phyloP scores from a whole-genome alignment of 2,888 invertebrate genomes.

The Frankliniella intonsa region DNA sequence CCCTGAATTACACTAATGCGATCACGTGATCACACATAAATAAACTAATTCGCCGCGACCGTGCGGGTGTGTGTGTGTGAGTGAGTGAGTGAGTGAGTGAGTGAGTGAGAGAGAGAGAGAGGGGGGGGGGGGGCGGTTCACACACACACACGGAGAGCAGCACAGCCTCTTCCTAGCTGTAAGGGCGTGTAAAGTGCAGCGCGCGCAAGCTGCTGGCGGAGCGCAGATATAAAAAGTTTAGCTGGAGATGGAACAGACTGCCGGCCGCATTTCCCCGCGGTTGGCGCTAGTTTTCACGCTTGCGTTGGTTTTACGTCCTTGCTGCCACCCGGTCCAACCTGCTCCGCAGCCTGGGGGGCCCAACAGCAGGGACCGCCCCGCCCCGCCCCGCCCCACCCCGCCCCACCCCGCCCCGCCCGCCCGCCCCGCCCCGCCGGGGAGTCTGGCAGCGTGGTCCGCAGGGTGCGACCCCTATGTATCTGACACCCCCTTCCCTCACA shows the following conservation, averaged over 20 bases:
- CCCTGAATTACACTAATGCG: slow-evolving; percentile 16
- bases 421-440: not conserved
- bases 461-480: no score
- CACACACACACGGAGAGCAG: no score
- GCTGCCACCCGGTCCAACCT: not conserved
- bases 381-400: not conserved
- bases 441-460: not conserved
- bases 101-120: no score
- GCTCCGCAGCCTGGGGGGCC: not conserved
- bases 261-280: no score
- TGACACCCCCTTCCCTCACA: no score
- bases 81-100: not conserved
- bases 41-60: not conserved
- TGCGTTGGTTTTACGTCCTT: not conserved
- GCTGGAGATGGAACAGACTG: no score
- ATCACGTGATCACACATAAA: slow-evolving; percentile 16
- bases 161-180: no score
- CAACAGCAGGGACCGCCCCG: not conserved
- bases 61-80: not conserved
- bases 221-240: no score
- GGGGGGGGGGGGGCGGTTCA: no score
- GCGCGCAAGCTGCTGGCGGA: no score
- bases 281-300: not conserved
- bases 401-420: not conserved
- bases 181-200: no score